Evolutionary conservation across 2,113 vertebrate genomes (phyloP).

Genomic region (Crocuta crocuta): DNA sequence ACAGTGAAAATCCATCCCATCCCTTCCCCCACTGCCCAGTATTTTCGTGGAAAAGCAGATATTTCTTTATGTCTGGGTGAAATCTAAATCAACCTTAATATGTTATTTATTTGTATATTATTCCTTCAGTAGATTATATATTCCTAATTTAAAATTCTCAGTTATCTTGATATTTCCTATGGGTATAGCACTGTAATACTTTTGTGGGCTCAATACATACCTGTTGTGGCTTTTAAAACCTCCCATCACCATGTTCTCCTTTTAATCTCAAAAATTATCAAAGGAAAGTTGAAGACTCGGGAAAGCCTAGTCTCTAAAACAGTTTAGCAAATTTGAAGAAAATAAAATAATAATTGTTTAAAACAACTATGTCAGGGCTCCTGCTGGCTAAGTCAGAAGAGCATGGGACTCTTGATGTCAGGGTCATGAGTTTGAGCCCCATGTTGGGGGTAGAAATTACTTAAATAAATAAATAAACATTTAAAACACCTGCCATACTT

Average conservation of each 20-base stretch:
- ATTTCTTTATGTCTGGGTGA: neutral
- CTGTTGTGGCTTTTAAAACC: neutral
- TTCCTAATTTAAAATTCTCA: neutral
- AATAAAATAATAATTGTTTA: neutral
- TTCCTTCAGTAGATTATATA: neutral
- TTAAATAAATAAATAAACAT: neutral
- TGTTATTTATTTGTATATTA: neutral
- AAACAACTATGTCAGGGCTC: neutral
- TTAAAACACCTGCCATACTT: neutral
- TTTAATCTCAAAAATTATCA: neutral
- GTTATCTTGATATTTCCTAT: neutral
- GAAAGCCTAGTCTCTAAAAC: neutral
- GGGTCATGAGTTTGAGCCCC: neutral
- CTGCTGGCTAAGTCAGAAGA: neutral
- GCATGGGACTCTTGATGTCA: neutral
- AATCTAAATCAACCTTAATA: neutral
- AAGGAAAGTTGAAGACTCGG: neutral
- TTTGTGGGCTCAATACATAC: neutral
- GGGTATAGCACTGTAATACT: neutral
- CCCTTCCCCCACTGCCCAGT: fast-evolving
- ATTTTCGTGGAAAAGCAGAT: neutral
- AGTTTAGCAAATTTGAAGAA: neutral
- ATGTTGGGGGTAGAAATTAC: neutral
- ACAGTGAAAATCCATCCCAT: neutral
- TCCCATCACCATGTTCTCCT: neutral